Percentiles rank a stretch among this genome's conserved stretches.
These are phyloP conservation scores for Bothrops jararaca DNA, from an alignment of 2,113 vertebrate species.

Conservation along the genomic window DNA sequence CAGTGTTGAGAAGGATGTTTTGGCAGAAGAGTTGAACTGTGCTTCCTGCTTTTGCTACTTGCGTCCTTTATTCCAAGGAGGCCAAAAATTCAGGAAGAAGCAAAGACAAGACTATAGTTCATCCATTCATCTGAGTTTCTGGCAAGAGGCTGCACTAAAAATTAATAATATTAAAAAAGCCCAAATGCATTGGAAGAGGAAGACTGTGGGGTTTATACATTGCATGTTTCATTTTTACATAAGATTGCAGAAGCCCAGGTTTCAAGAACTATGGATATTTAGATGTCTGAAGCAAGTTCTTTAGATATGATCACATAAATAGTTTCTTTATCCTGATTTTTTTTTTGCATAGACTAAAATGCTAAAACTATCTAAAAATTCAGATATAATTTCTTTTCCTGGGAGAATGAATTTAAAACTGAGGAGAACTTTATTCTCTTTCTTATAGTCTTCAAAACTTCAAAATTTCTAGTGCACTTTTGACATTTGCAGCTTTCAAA, in stretches of 20 bases:
- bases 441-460: neutral
- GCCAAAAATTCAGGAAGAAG: neutral
- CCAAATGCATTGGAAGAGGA: neutral
- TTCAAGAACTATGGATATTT: neutral
- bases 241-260: conserved; percentile 44
- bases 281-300: neutral
- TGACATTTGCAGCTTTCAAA: conserved; percentile 14
- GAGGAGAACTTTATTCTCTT: conserved; percentile 30
- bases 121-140: neutral
- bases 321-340: conserved; percentile 25
- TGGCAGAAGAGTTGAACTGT: neutral
- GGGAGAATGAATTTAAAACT: neutral
- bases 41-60: neutral
- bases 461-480: neutral
- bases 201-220: neutral
- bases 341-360: conserved; percentile 43
- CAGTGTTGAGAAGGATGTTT: neutral
- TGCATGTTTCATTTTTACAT: neutral
- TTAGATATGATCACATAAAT: neutral
- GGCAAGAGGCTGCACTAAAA: neutral
- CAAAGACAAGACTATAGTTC: neutral
- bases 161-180: neutral
- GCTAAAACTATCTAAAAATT: conserved; percentile 14
- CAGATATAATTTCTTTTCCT: neutral
- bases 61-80: neutral